These are phyloP conservation scores for Neodontobutis hainanensis DNA, from an alignment of 2,113 vertebrate species.

Conservation along the genomic window DNA sequence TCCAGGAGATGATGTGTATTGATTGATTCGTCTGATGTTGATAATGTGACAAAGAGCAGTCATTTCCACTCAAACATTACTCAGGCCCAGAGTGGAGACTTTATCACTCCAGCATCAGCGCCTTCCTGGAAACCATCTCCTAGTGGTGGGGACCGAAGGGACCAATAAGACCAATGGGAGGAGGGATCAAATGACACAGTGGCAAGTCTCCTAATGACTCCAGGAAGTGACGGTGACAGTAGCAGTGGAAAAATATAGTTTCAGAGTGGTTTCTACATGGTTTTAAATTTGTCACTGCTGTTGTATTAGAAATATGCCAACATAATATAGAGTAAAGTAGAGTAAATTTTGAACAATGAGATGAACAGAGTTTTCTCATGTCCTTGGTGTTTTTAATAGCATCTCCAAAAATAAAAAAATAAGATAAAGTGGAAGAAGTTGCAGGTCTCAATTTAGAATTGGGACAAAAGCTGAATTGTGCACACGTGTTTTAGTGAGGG, in stretches of 20 bases:
- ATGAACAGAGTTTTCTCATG: no score
- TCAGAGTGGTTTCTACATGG: neutral
- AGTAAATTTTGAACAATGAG: no score
- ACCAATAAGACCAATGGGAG: constrained; percentile 38
- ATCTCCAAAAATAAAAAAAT: no score
- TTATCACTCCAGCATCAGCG: constrained; percentile 65
- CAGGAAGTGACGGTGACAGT: constrained; percentile 45
- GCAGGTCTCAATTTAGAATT: no score
- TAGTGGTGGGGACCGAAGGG: constrained; percentile 48
- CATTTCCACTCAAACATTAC: constrained; percentile 70
- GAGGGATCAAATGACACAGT: constrained; percentile 65
- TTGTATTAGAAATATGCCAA: neutral
- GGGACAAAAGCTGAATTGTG: no score
- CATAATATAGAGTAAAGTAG: no score
- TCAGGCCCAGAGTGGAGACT: constrained; percentile 52
- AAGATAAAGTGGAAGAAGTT: no score
- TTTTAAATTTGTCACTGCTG: neutral
- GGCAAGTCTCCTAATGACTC: constrained; percentile 44
- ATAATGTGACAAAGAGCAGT: constrained; percentile 76
- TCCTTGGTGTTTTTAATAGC: no score
- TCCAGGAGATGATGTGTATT: constrained; percentile 64
- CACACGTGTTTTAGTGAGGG: no score
- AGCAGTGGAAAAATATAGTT: neutral
- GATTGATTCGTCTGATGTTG: constrained; percentile 63
- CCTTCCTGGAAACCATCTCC: constrained; percentile 65